A percentile compares a stretch with the other conserved stretches of the same genome.
These are phyloP conservation scores for Gryllus bimaculatus DNA, from an alignment of 1,140 invertebrate species.

Conservation along the genomic window DNA sequence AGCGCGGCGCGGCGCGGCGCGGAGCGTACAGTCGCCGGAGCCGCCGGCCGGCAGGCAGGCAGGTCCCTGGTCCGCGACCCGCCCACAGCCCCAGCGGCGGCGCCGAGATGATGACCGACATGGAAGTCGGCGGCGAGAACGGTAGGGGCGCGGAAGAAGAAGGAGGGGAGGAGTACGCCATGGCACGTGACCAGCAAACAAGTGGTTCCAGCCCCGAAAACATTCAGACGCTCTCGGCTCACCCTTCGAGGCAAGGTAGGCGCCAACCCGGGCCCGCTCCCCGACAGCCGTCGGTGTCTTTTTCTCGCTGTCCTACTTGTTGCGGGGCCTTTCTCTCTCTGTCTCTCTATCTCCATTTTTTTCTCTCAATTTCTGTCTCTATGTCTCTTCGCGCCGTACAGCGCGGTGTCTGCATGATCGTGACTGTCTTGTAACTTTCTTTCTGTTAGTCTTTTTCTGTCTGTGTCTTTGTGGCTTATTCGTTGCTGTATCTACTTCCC, in stretches of 20 bases:
- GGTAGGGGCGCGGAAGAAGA: not conserved
- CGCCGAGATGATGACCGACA: not conserved
- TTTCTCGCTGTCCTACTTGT: not conserved
- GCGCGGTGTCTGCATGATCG: not conserved
- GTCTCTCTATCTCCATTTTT: too few relatives aligned
- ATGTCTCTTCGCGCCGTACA: not conserved
- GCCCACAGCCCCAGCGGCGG: not conserved
- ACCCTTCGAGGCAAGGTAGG: not conserved
- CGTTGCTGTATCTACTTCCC: too few relatives aligned
- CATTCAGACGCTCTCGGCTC: not conserved
- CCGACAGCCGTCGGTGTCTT: not conserved
- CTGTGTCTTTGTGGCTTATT: not conserved
- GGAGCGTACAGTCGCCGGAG: too few relatives aligned
- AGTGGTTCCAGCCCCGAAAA: not conserved
- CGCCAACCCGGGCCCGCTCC: too few relatives aligned
- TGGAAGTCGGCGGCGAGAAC: not conserved
- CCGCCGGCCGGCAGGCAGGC: too few relatives aligned
- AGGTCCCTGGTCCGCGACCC: not conserved
- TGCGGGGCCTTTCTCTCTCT: not conserved
- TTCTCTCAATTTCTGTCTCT: not conserved
- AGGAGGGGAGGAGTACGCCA: not conserved
- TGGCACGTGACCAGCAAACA: not conserved
- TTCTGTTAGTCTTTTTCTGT: not conserved
- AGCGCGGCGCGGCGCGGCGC: too few relatives aligned
- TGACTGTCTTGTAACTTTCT: not conserved